Evolutionary conservation across 2,797 vertebrate genomes (phyloP), one percentile per base, ranked within the genome.

Genomic region (Hipposideros larvatus): DNA sequence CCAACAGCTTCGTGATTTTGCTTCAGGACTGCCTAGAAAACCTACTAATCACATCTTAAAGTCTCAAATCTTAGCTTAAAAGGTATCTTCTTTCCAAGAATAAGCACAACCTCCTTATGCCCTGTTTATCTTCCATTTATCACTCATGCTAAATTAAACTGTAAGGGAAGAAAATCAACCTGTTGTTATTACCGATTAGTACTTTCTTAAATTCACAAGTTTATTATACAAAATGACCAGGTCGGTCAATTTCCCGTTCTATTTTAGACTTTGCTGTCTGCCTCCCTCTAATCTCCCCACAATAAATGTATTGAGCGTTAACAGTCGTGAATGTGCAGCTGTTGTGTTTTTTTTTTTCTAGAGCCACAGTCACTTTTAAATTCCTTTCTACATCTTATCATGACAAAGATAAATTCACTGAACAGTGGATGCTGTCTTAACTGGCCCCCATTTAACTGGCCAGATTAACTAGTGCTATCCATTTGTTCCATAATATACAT

Each of bases 11-110:
- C 15, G 0, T 34, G 77, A 65, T 28, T 91, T 74, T 8, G 13
- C 53, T 68, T 78, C 48, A n/a, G 74, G 91, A 74, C 65, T 31
- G 28, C 57, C 90, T 46, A 75, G 70, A 63, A 91, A 94, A 26
- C n/a, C 66, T 90, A 85, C 91, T 68, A 53, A 94, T 82, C 92
- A 70, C 14, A 41, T 46, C 51, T 43, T 37, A n/a, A 51, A 65
- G 26, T 31, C 94, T 88, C 16, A 11, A 66, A 10, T 68, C 87
- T 75, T 71, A 59, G 91, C 57, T 70, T 84, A 4, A 86, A 93
- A 85, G 86, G 26, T 48, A 63, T 70, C 71, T 86, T 80, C 77
- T 94, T 92, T 79, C 90, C 87, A 87, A 89, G 31, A 46, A 77
- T 28, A 84, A 48, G 21, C 22, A 80, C 9, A 10, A 9, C 16